Base-by-base conservation (phyloP, 1,140 invertebrate genomes). In the Pomacea maculata region DNA sequence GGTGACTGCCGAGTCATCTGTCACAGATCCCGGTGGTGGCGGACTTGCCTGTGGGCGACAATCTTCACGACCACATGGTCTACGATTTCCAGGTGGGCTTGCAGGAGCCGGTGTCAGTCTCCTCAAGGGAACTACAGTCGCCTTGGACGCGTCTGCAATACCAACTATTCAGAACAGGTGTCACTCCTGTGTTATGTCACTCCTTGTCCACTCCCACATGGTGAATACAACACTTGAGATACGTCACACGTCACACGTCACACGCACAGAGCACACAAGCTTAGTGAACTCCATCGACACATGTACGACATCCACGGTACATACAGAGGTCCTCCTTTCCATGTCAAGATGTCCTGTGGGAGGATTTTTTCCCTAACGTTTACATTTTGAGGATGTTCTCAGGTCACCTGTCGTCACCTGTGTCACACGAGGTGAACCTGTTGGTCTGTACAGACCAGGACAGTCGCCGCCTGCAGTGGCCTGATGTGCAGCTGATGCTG, bases 41-140 rank as follows among this genome's bases (percentile, higher is more conserved):
- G 12, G 94, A 97, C 92, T 92, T 95, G 34, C 94, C 96, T 0
- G 97, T 98, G 6, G 97, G 97, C 0, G 92, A 95, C 77, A 98
- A 98, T 91, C 92, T 98, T 1, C 95, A 95, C 81, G 95, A 96
- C 85, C 95, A 96, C 76, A 45, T 84, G 71, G 57, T 77, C 68
- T 83, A 70, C 65, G 80, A 81, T 19, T 81, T 76, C 65, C 61
- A 77, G 12, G 79, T 83, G 14, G 79, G 68, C n/a, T n/a, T 81
- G 0, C 74, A 79, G 21, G 19, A 74, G 29, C 65, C 71, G 15
- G 76, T 83, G 63, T 63, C 72, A 34, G 77, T 76, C 14, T 81
- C 75, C 14, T 64, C 76, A 21, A 76, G 72, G 21, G 14, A 73
- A 14, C 63, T 75, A 55, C 68, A 74, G n/a, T 81, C 79, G 12